Evolutionary conservation across 2,797 vertebrate genomes (phyloP).

Genomic region (Euphonia xanthogaster): DNA sequence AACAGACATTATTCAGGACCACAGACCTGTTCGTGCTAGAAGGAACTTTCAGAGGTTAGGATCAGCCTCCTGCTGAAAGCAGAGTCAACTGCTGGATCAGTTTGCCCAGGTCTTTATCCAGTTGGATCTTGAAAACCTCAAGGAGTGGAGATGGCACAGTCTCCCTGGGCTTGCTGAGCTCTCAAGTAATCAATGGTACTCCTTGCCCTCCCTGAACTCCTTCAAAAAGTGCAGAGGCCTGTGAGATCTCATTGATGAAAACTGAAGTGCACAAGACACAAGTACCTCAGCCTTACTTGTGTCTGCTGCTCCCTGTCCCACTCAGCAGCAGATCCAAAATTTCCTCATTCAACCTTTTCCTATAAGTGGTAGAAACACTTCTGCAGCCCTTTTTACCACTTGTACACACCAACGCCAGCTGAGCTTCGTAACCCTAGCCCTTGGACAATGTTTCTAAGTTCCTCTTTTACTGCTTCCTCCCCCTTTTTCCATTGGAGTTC

Average conservation of each 20-base stretch:
- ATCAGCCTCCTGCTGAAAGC: background rate
- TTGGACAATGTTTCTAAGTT: background rate
- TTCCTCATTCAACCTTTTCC: background rate
- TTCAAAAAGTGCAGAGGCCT: background rate
- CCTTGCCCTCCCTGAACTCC: background rate
- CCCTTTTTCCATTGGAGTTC: background rate
- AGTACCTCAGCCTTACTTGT: background rate
- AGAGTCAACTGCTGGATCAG: fast-evolving
- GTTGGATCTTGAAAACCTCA: background rate
- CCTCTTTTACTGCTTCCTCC: background rate
- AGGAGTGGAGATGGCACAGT: background rate
- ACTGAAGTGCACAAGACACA: background rate
- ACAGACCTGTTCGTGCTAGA: background rate
- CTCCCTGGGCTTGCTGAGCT: background rate
- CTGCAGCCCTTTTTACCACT: background rate
- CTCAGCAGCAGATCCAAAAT: background rate
- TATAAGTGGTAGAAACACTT: background rate
- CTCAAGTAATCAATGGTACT: background rate
- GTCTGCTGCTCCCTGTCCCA: background rate
- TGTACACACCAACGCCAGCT: fast-evolving
- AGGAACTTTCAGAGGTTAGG: background rate
- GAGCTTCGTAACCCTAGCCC: background rate
- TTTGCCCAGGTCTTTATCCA: background rate
- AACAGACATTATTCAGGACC: background rate
- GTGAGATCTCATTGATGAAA: background rate